These are phyloP conservation scores for Solenodon paradoxus DNA, from an alignment of 2,113 vertebrate genomes.

Conservation along the genomic window DNA sequence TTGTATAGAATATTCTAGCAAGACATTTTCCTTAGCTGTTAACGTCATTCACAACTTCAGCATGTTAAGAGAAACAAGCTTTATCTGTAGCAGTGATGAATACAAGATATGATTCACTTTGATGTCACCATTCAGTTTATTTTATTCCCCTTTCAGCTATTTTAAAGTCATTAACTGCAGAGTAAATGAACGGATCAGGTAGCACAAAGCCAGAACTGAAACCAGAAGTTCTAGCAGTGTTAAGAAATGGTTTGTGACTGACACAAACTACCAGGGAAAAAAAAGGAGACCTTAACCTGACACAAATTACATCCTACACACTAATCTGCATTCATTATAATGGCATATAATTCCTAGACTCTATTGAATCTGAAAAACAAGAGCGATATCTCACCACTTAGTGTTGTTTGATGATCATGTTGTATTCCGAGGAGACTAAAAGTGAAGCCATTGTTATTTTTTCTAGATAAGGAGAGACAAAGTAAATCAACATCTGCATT, in stretches of 20 bases:
- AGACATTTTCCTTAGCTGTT: not conserved
- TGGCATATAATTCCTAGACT: not conserved
- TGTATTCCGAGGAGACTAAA: not conserved
- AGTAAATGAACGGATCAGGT: not conserved
- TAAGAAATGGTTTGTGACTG: not conserved
- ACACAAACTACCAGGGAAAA: not conserved
- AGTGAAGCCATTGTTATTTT: constrained; percentile 50
- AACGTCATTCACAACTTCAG: not conserved
- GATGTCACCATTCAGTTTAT: not conserved
- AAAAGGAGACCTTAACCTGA: not conserved
- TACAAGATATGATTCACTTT: not conserved
- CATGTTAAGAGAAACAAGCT: not conserved
- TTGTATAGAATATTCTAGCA: not conserved
- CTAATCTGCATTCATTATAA: not conserved
- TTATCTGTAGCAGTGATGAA: not conserved
- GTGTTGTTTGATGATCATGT: constrained; percentile 47
- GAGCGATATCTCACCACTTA: not conserved
- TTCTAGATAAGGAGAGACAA: constrained; percentile 11
- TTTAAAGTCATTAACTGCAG: not conserved
- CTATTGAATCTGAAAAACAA: not conserved
- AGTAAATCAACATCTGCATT: not conserved
- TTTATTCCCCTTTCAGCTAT: not conserved
- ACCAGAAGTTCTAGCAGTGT: not conserved
- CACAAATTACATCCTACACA: not conserved
- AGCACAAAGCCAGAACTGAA: not conserved